Evolutionary conservation across 2,113 vertebrate genomes (phyloP).

Genomic region (Pleuronectes platessa): DNA sequence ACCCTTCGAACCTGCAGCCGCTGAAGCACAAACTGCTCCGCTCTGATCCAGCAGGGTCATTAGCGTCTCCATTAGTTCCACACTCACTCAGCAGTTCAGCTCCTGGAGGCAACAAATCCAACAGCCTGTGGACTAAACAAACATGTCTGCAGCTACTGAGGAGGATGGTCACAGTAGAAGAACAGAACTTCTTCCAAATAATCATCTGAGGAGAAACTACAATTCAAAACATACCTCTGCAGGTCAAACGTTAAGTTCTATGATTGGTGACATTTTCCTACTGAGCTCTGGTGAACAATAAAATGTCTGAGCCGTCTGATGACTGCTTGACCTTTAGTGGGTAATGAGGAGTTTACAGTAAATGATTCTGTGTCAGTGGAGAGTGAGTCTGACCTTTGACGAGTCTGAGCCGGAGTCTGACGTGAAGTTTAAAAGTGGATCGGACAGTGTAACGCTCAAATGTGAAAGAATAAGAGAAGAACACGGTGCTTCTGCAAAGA

Average conservation of each 20-base stretch:
- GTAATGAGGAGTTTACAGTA: slow-evolving; percentile 51
- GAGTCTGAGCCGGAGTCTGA: background rate
- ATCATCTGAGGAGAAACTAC: background rate
- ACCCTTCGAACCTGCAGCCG: slow-evolving; percentile 44
- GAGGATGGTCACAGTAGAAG: background rate
- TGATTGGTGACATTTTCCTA: slow-evolving; percentile 46
- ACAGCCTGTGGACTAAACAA: background rate
- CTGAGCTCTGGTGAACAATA: slow-evolving; percentile 6
- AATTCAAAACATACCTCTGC: slow-evolving; percentile 3
- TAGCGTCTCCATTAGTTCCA: background rate
- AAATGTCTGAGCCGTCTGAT: slow-evolving; percentile 24
- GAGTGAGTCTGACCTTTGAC: slow-evolving; percentile 35
- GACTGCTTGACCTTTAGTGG: slow-evolving; percentile 60
- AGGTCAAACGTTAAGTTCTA: slow-evolving; percentile 11
- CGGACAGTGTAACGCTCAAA: slow-evolving; percentile 8
- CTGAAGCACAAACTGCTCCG: slow-evolving; percentile 17
- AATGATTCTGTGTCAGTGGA: slow-evolving; percentile 33
- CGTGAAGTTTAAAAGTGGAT: background rate
- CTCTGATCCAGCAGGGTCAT: background rate
- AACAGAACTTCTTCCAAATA: background rate
- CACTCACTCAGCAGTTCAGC: background rate
- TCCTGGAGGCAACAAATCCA: background rate
- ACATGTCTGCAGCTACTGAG: background rate
- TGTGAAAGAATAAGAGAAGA: background rate
- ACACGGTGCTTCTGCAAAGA: too few species aligned